Percentiles rank a stretch among this genome's conserved stretches.
Conservation (phyloP, 2,888 invertebrate genomes). For the Seira sanloemensis region DNA sequence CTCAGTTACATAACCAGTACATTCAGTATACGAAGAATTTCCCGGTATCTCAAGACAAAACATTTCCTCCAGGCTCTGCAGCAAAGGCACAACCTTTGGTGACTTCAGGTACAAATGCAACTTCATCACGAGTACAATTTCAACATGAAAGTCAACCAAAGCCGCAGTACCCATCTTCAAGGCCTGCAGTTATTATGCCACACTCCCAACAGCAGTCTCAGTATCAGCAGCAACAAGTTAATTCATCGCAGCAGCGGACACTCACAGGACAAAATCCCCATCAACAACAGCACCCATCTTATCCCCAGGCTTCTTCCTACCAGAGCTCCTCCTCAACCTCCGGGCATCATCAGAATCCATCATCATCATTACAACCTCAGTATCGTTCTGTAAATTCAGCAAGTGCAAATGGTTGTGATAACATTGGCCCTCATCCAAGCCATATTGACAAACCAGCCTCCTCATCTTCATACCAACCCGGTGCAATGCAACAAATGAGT, state of each 20-base stretch:
- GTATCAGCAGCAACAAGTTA: constrained; percentile 9
- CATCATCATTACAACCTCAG: constrained; percentile 28
- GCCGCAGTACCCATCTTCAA: not conserved
- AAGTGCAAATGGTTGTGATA: constrained; percentile 49
- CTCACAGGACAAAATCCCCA: constrained; percentile 13
- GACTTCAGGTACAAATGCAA: no score
- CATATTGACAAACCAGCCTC: not conserved
- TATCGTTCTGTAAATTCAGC: no score
- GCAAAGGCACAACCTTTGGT: not conserved
- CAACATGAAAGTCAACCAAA: not conserved
- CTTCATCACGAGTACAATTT: not conserved
- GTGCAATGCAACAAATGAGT: no score
- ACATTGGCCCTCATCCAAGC: not conserved
- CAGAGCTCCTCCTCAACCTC: not conserved
- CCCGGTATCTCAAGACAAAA: not conserved
- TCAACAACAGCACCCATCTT: constrained; percentile 22
- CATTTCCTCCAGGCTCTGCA: not conserved
- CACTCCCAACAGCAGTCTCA: not conserved
- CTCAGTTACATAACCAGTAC: constrained; percentile 71
- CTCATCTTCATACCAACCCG: not conserved
- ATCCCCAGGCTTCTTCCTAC: not conserved
- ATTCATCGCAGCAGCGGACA: not conserved
- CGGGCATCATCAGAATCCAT: constrained; percentile 15
- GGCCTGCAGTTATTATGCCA: no score
- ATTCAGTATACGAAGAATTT: constrained; percentile 65